Conservation (phyloP, 2,113 vertebrate species). For the Platysternon megacephalum region DNA sequence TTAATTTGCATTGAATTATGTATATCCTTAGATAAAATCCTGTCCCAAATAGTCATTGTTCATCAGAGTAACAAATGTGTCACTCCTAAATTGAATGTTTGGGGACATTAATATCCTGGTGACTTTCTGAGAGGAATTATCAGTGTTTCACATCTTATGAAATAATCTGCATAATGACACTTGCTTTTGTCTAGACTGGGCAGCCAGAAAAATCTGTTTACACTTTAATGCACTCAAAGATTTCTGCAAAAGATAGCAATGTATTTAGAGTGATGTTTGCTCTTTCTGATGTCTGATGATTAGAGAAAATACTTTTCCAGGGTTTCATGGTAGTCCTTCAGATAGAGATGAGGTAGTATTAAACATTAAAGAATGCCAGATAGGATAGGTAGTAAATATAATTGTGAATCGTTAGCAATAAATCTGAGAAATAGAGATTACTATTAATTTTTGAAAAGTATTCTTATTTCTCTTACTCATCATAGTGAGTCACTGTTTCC, state of each 20-base stretch:
- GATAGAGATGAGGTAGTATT: not conserved
- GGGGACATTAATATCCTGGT: not conserved
- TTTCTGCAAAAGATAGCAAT: not conserved
- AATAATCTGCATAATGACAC: not conserved
- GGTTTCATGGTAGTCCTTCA: not conserved
- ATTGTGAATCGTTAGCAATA: not conserved
- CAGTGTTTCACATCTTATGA: not conserved
- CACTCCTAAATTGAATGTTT: not conserved
- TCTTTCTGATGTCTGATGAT: not conserved
- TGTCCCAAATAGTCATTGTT: not conserved
- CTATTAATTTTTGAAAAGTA: not conserved
- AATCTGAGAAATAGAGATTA: not conserved
- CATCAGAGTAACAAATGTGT: not conserved
- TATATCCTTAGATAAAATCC: not conserved
- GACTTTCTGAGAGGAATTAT: not conserved
- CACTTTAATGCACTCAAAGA: not conserved
- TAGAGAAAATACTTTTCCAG: not conserved
- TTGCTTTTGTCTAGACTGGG: not conserved
- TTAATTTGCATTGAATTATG: not conserved
- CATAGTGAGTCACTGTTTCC: conserved; percentile 12
- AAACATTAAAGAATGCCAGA: not conserved
- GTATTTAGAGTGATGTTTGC: not conserved
- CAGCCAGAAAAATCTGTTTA: not conserved
- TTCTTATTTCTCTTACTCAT: not conserved
- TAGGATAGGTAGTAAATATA: not conserved